Evolutionary conservation across 2,113 vertebrate genomes (phyloP).

Genomic region (Atrichornis clamosus): DNA sequence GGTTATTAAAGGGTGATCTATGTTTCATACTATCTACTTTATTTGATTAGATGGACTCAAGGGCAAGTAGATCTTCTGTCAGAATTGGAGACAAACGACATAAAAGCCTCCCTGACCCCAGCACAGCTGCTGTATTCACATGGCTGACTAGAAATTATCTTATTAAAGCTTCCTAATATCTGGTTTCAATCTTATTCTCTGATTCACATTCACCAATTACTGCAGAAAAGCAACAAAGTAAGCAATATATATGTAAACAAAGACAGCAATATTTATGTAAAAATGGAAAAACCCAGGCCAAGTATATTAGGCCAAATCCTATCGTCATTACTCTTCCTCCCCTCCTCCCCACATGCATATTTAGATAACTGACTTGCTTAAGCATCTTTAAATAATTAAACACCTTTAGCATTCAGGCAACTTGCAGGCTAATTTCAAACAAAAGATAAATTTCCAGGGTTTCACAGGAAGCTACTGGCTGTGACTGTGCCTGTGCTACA

Average conservation of each 20-base stretch:
- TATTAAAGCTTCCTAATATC: neutral
- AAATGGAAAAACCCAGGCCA: neutral
- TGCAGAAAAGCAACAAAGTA: neutral
- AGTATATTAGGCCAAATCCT: neutral
- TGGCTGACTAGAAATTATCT: neutral
- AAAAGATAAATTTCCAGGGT: neutral
- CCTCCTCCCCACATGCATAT: neutral
- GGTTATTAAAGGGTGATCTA: neutral
- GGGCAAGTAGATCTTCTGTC: neutral
- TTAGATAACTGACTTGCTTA: neutral
- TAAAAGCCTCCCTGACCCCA: neutral
- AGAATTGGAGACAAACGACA: neutral
- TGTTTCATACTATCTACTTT: neutral
- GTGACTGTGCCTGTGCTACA: neutral
- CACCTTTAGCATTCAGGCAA: neutral
- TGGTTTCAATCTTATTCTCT: neutral
- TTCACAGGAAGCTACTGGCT: neutral
- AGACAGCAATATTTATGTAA: neutral
- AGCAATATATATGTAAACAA: neutral
- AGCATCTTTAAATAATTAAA: constrained; percentile 10
- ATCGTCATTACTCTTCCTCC: neutral
- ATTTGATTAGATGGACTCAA: neutral
- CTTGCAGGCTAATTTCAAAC: neutral
- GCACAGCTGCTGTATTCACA: neutral
- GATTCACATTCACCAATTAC: neutral